Conservation (phyloP, 2,888 invertebrate species). For the Xestia sexstrigata region DNA sequence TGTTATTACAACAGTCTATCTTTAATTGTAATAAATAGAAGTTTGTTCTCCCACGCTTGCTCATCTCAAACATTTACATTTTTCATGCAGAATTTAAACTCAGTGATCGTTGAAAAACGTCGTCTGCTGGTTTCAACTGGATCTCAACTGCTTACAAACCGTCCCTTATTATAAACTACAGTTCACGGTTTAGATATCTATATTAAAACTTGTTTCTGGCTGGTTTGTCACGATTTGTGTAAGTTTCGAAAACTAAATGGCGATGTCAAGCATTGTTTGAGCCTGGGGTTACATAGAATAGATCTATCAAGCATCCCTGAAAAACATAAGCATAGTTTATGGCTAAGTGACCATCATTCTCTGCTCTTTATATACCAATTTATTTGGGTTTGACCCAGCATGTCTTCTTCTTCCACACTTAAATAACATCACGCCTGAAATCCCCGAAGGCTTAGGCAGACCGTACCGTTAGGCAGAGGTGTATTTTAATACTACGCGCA, state of each 20-base stretch:
- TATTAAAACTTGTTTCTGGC: constrained; percentile 9
- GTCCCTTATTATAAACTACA: constrained; percentile 20
- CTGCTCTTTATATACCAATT: background rate
- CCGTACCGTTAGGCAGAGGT: no score
- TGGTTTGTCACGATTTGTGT: background rate
- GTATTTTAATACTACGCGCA: no score
- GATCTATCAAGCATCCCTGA: background rate
- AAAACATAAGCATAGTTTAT: background rate
- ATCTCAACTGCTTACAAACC: constrained; percentile 34
- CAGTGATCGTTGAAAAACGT: constrained; percentile 19
- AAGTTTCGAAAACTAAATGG: background rate
- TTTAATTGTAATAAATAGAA: constrained; percentile 12
- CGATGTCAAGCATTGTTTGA: background rate
- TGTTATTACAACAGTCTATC: background rate
- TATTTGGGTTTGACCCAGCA: no score
- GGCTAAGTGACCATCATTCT: background rate
- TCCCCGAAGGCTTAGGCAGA: background rate
- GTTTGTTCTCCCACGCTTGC: background rate
- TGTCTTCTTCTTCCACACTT: no score
- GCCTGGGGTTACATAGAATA: no score
- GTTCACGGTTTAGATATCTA: constrained; percentile 6
- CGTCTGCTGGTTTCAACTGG: constrained; percentile 31
- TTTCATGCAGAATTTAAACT: constrained; percentile 12
- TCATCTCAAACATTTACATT: constrained; percentile 19
- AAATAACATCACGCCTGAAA: no score